A percentile compares a stretch with the other conserved stretches of the same genome.
Conservation (phyloP, 92 coral and sea anemone species). For the Epizoanthus rinbou region DNA sequence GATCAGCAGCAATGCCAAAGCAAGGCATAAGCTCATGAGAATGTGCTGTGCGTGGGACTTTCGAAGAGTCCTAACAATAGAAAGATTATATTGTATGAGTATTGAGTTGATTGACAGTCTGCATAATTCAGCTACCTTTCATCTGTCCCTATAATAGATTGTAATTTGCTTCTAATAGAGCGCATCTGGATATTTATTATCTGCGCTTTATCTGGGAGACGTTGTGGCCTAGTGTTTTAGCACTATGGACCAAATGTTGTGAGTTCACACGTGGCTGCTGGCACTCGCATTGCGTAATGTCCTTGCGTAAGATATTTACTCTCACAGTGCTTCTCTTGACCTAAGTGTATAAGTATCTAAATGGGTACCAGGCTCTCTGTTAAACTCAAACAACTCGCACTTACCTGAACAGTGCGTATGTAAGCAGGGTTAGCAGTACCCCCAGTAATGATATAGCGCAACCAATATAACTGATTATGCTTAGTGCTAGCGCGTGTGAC, state of each 20-base stretch:
- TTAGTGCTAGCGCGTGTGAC: conserved; percentile 55
- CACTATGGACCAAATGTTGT: no score
- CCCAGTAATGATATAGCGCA: conserved; percentile 86
- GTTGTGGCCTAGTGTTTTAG: no score
- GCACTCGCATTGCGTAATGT: no score
- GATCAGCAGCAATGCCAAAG: conserved; percentile 81
- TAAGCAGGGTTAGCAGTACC: conserved; percentile 74
- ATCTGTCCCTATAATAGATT: background rate
- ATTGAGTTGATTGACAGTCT: background rate
- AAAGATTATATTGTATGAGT: background rate
- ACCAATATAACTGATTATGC: conserved; percentile 83
- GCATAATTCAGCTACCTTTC: background rate
- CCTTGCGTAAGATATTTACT: no score
- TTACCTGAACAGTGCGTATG: conserved; percentile 87
- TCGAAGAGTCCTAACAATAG: conserved; percentile 68
- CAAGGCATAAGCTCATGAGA: conserved; percentile 76
- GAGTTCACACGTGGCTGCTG: no score
- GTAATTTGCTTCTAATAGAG: no score
- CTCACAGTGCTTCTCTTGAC: no score
- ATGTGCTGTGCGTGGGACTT: conserved; percentile 90
- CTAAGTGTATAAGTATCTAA: no score
- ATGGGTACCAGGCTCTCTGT: background rate
- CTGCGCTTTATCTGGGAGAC: no score
- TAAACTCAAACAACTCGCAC: background rate
- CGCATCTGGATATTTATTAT: no score